Conservation (phyloP, 1,140 invertebrate genomes). For the Mizuhopecten yessoensis region DNA sequence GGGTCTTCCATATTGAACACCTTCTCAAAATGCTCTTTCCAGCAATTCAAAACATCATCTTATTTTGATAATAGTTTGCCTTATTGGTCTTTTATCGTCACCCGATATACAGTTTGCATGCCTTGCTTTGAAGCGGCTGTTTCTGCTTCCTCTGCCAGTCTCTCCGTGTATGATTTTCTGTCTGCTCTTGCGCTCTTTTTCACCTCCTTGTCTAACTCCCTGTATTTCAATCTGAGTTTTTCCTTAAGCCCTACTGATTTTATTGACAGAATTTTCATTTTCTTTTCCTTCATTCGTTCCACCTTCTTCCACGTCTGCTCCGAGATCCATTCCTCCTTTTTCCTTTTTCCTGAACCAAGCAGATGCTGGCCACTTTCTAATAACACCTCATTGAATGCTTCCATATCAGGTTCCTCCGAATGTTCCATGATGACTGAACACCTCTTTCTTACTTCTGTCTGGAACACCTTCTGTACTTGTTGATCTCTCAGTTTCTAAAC, state of each 20-base stretch:
- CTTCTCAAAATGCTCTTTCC: constrained; percentile 43
- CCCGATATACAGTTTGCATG: constrained; percentile 39
- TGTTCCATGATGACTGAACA: too few relatives aligned
- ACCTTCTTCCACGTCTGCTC: constrained; percentile 48
- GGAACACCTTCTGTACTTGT: too few relatives aligned
- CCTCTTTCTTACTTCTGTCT: too few relatives aligned
- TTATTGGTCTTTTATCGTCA: too few relatives aligned
- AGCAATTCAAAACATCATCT: constrained; percentile 42
- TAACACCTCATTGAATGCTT: too few relatives aligned
- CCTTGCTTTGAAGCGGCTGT: constrained; percentile 44
- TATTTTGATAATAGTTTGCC: neutral
- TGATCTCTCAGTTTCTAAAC: too few relatives aligned
- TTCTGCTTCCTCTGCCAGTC: constrained; percentile 46
- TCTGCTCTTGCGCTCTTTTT: constrained; percentile 48
- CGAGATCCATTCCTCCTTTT: constrained; percentile 48
- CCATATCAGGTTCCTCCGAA: too few relatives aligned
- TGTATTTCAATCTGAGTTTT: neutral
- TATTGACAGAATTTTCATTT: constrained; percentile 38
- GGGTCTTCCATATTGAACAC: too few relatives aligned
- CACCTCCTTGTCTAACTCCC: too few relatives aligned
- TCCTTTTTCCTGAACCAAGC: constrained; percentile 34
- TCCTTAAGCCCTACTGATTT: neutral
- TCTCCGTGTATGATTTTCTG: constrained; percentile 46
- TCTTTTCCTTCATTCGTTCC: constrained; percentile 49
- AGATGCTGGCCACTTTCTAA: too few relatives aligned